Conservation (phyloP, 2,888 invertebrate species). For the Ophion ellenae region DNA sequence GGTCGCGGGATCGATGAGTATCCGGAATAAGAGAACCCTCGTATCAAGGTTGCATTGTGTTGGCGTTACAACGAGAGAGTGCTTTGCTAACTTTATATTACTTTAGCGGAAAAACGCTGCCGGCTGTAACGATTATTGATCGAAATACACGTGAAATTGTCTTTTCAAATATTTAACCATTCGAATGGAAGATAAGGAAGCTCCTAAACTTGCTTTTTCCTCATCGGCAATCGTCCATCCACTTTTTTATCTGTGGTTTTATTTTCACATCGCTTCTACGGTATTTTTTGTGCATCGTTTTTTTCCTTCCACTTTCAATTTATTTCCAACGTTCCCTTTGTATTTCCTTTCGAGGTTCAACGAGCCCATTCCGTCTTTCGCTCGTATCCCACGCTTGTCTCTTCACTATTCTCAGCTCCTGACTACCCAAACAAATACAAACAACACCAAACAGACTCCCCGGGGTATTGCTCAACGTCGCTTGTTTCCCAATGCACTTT, state of each 20-base stretch:
- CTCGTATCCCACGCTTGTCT: too few relatives aligned
- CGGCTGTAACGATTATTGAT: constrained; percentile 7
- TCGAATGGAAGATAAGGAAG: neutral
- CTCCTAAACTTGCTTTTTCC: neutral
- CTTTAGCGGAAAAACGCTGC: constrained; percentile 5
- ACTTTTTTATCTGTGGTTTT: neutral
- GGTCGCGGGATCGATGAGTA: constrained; percentile 30
- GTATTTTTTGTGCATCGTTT: too few relatives aligned
- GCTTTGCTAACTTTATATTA: neutral
- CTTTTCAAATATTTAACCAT: constrained; percentile 7
- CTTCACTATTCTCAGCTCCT: too few relatives aligned
- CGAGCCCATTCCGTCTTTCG: too few relatives aligned
- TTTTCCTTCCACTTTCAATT: too few relatives aligned
- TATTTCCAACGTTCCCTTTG: too few relatives aligned
- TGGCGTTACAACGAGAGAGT: neutral
- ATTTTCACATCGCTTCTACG: neutral
- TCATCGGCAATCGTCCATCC: neutral
- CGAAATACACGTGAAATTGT: neutral
- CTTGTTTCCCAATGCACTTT: too few relatives aligned
- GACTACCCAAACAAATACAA: too few relatives aligned
- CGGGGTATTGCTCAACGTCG: too few relatives aligned
- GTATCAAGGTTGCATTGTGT: constrained; percentile 25
- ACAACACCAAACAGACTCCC: too few relatives aligned
- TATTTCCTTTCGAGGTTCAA: too few relatives aligned
- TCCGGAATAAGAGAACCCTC: constrained; percentile 14